Percentiles rank a stretch among this genome's conserved stretches.
Conservation (phyloP, 2,888 invertebrate species). For the Caenorhabditis afra region DNA sequence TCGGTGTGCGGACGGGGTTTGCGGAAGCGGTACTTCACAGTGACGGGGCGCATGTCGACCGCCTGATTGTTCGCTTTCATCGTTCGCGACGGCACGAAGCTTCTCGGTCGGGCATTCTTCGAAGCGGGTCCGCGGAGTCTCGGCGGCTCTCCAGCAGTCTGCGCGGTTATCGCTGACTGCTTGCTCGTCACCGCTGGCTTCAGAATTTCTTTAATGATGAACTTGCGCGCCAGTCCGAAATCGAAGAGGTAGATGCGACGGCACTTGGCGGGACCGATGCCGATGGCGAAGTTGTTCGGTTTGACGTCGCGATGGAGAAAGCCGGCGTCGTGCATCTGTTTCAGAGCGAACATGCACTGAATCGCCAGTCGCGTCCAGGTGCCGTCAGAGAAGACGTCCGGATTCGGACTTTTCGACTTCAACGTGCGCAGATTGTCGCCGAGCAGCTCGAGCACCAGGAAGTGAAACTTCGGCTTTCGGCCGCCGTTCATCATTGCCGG, state of each 20-base stretch:
- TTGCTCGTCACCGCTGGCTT: background rate
- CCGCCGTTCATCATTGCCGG: constrained; percentile 21
- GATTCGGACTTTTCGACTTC: constrained; percentile 26
- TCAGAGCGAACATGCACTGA: constrained; percentile 65
- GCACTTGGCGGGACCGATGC: background rate
- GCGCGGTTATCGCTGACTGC: background rate
- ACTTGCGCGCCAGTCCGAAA: constrained; percentile 40
- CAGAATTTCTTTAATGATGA: background rate
- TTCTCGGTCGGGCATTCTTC: background rate
- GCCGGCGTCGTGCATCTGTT: constrained; percentile 43
- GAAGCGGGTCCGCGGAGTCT: too few relatives aligned
- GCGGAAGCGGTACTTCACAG: constrained; percentile 36
- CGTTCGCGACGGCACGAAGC: too few relatives aligned
- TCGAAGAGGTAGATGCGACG: constrained; percentile 21
- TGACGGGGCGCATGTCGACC: background rate
- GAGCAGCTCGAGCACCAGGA: constrained; percentile 68
- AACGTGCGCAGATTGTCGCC: constrained; percentile 71
- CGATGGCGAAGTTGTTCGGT: constrained; percentile 35
- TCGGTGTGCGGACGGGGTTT: constrained; percentile 43
- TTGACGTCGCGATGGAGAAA: constrained; percentile 56
- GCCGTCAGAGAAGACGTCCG: constrained; percentile 28
- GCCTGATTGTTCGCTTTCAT: background rate
- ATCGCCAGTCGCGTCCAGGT: constrained; percentile 72
- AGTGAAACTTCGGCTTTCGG: constrained; percentile 48
- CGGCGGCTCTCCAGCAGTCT: background rate